Percentiles rank a stretch among this genome's conserved stretches.
Conservation (phyloP, 2,113 vertebrate species). For the Hippocampus abdominalis region DNA sequence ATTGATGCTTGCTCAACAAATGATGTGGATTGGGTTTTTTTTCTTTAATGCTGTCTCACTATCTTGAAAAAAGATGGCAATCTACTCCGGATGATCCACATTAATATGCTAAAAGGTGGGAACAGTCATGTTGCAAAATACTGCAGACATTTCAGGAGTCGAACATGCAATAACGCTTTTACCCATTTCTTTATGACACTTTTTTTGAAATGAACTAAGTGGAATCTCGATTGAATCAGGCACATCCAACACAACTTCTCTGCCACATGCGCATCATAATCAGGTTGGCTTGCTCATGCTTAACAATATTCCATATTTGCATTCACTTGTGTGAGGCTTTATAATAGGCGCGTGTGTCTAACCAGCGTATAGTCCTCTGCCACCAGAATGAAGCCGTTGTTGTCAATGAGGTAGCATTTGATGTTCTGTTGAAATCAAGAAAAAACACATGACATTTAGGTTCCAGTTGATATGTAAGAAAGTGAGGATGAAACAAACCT, state of each 20-base stretch:
- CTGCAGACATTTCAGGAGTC: not conserved
- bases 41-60: not conserved
- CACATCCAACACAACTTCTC: not conserved
- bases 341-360: slow-evolving; percentile 24
- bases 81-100: not conserved
- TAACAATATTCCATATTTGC: not conserved
- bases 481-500: slow-evolving; percentile 66
- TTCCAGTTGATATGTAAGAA: not conserved
- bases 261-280: not conserved
- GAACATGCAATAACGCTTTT: not conserved
- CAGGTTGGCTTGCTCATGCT: not conserved
- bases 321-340: not conserved
- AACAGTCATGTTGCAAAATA: not conserved
- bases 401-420: slow-evolving; percentile 97
- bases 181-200: not conserved
- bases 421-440: slow-evolving; percentile 75
- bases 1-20: not conserved
- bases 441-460: not conserved
- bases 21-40: not conserved
- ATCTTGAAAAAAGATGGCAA: not conserved
- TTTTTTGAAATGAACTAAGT: not conserved
- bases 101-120: not conserved
- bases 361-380: slow-evolving; percentile 91
- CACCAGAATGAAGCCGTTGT: slow-evolving; percentile 96
- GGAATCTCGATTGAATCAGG: not conserved